Evolutionary conservation across 2,797 vertebrate genomes (phyloP), one percentile per base, ranked within the genome.

Genomic region (Onychomys torridus): DNA sequence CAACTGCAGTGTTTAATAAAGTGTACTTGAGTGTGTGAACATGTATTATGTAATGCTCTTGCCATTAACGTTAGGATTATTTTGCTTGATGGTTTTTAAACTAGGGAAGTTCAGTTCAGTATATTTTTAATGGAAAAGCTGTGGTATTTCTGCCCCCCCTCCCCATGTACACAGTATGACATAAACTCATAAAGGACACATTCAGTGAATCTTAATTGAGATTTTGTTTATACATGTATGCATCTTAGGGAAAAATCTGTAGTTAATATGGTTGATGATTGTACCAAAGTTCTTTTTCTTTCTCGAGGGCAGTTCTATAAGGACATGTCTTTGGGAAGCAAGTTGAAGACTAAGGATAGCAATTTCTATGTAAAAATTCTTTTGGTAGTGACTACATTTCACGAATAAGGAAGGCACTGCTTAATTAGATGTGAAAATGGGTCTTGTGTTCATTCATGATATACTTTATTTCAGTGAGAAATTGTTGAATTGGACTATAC

Each of bases 31-130:
- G 21, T 79, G 6, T 77, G 8, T 73, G 76, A 37, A 37, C 43
- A 40, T 89, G 13, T 8, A 67, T 49, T 65, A 67, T 40, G 4
- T 37, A 59, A 43, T 89, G 61, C 84, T 52, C 73, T 14, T 89
- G 46, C 90, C 55, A 91, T 16, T 91, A 86, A 57, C 76, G 52
- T 93, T 76, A 89, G 46, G 81, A 65, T 89, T 61, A 93, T 95
- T 34, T 77, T 95, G 79, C 87, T 89, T 95, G 91, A n/a, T 65
- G 61, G 8, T 87, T 87, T 95, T 57, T 90, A 95, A 95, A 76
- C 7, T 87, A 83, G 83, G 16, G 29, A 81, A 49, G 8, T 89
- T 87, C 2, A 49, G 8, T 89, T 87, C 2, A 78, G 0, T 69
- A 82, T 29, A 92, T 96, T 84, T 73, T 95, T 86, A 95, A 90